phyloP scores from a whole-genome alignment of 2,888 invertebrate species.

The Synergus laeviventris region DNA sequence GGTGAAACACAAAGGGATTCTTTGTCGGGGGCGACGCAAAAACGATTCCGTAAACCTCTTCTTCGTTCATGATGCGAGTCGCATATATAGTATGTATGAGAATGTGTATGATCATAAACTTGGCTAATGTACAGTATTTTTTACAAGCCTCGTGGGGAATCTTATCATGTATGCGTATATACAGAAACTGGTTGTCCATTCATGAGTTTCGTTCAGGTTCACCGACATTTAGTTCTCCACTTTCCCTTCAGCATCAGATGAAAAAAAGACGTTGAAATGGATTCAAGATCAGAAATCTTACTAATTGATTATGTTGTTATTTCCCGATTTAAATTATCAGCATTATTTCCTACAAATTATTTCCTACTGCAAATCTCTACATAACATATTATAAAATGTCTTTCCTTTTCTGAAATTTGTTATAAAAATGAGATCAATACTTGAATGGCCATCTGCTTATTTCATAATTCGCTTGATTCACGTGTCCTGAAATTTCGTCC shows the following conservation, averaged over 20 bases:
- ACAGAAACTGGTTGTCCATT: constrained; percentile 18
- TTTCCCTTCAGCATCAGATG: background rate
- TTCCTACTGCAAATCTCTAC: too few species aligned
- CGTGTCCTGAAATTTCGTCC: constrained; percentile 35
- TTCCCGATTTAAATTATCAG: background rate
- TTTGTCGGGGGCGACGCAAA: constrained; percentile 32
- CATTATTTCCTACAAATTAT: too few species aligned
- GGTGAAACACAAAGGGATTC: constrained; percentile 32
- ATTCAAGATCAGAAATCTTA: background rate
- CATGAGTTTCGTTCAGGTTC: constrained; percentile 31
- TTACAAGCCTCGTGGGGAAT: constrained; percentile 2
- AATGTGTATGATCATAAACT: background rate
- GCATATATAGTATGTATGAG: background rate
- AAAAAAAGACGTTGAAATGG: background rate
- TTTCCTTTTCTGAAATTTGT: constrained; percentile 4
- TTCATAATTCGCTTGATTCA: constrained; percentile 30
- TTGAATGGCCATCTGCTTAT: constrained; percentile 6
- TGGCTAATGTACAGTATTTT: background rate
- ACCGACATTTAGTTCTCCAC: background rate
- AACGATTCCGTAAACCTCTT: constrained; percentile 26
- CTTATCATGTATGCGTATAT: constrained; percentile 15
- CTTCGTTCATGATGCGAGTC: background rate
- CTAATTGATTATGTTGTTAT: background rate
- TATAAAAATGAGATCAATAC: background rate
- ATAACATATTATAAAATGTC: too few species aligned